These are phyloP conservation scores for Ametastegia equiseti DNA, from an alignment of 2,888 invertebrate genomes.

Conservation along the genomic window DNA sequence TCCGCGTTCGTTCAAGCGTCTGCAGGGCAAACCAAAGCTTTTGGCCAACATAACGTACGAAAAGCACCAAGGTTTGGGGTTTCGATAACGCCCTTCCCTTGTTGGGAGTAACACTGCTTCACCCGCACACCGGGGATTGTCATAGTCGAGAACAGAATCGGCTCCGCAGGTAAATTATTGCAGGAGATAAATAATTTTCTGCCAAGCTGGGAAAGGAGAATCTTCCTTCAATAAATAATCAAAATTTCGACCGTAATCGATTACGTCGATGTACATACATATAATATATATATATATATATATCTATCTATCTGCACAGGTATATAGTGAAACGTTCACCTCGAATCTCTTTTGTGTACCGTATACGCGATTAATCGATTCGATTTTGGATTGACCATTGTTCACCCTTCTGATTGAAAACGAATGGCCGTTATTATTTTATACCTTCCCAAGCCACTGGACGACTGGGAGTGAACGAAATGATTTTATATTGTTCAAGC, in stretches of 20 bases:
- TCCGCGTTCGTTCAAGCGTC: slow-evolving; percentile 39
- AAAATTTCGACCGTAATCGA: neutral
- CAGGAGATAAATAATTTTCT: neutral
- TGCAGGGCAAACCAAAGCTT: neutral
- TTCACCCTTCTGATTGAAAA: slow-evolving; percentile 42
- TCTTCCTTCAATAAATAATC: neutral
- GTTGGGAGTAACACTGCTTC: neutral
- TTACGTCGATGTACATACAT: neutral
- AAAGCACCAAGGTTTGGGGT: neutral
- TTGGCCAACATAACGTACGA: neutral
- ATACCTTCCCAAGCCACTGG: neutral
- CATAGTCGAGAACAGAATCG: neutral
- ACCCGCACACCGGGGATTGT: neutral
- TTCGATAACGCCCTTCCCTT: slow-evolving; percentile 39
- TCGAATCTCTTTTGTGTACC: no score
- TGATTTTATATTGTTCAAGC: neutral
- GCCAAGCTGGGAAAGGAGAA: neutral
- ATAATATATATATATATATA: neutral
- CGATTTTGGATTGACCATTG: slow-evolving; percentile 48
- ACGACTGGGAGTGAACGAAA: neutral
- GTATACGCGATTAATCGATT: neutral
- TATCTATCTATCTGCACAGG: neutral
- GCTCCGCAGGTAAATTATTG: neutral
- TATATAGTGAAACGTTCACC: no score
- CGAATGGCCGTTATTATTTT: slow-evolving; percentile 36